Evolutionary conservation across 1,140 invertebrate genomes (phyloP), one percentile per base, ranked within the genome.

Genomic region (Reticulitermes speratus): DNA sequence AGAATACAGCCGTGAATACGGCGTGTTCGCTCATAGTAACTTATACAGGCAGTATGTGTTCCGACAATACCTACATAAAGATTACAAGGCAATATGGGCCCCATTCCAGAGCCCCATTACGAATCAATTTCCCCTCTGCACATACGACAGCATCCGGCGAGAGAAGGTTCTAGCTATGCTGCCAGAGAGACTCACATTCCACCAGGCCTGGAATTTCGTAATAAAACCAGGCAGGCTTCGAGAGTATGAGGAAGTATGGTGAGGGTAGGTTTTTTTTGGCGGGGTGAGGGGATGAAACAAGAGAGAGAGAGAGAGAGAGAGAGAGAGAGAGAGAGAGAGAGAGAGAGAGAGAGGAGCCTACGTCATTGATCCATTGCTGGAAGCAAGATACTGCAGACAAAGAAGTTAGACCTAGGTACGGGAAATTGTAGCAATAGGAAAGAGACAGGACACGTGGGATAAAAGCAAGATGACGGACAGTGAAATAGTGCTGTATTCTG

Each of bases 201-300:
- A 83, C 45, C 85, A 48, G 9, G 82, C 48, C 86, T 87, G 87
- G 87, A 87, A 87, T 87, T 87, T 87, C 87, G 84, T 87, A 87
- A 87, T 87, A 87, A 87, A 87, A 87, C 86, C 86, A 8, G 52
- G 84, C 85, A 21, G 85, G 65, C 65, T 75, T 30, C 8, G 32
- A 52, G 83, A 21, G 83, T 84, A 52, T 44, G 83, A 52, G 83
- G 83, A 30, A 75, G 65, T 25, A 65, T 65, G 25, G 59, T 19
- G 82, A 14, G 82, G 83, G 38, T 25, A 8, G 83, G 83, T 8
- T n/a, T 84, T 84, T 52, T 52, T 45, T 44, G 44, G 83, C 32
- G 48, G 83, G 44, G 85, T 44, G 85, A 83, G 69, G 45, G 44
- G 44, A 86, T 85, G 85, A 85, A 75, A 85, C 30, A 48, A 75